phyloP scores from a whole-genome alignment of 2,888 invertebrate species.

The Erebia ligea region DNA sequence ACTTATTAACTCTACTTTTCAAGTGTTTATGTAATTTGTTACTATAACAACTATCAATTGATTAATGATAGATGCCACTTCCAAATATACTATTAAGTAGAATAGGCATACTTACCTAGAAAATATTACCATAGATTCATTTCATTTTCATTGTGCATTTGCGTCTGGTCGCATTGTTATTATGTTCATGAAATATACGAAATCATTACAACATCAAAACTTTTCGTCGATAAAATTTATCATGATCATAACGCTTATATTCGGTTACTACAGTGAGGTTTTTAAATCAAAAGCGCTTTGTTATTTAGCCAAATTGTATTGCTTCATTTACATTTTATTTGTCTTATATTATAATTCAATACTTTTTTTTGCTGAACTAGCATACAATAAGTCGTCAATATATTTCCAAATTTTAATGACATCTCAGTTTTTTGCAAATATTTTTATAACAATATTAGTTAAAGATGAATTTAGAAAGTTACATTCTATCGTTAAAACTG shows the following conservation, averaged over 20 bases:
- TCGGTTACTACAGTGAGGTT: slow-evolving; percentile 8
- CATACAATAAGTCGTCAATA: background rate
- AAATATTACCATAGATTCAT: background rate
- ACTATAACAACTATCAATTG: slow-evolving; percentile 1
- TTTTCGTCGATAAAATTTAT: slow-evolving; percentile 3
- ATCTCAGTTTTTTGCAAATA: background rate
- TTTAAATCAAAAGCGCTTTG: background rate
- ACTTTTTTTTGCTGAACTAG: background rate
- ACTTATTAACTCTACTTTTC: background rate
- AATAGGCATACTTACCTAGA: background rate
- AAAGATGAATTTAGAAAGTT: background rate
- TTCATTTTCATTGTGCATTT: background rate
- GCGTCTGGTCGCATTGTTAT: background rate
- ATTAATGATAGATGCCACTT: background rate
- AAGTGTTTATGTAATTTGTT: background rate
- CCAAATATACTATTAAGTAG: background rate
- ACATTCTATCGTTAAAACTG: background rate
- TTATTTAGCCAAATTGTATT: background rate
- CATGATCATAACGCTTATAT: background rate
- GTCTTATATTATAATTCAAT: background rate
- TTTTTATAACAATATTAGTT: background rate
- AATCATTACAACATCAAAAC: background rate
- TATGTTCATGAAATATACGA: background rate
- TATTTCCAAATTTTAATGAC: background rate
- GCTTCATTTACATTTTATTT: background rate